Evolutionary conservation across 2,797 vertebrate species (phyloP), one percentile per base, ranked within the genome.

Genomic region (Echeneis naucrates): DNA sequence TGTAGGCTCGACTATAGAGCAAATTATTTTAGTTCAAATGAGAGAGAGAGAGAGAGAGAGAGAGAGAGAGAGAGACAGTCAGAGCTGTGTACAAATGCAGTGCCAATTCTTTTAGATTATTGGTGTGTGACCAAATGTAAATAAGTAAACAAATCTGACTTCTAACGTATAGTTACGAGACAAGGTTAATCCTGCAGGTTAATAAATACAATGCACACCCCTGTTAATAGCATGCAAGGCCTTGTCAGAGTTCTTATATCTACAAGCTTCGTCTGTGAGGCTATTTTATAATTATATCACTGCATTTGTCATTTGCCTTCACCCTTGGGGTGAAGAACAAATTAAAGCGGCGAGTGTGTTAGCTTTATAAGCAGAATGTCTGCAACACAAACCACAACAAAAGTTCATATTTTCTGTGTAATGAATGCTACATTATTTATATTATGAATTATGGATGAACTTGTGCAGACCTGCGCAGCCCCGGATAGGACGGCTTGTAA

Each of bases 341-440:
- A 95, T 94, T 92, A 92, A 92, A 89, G 91, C 85, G 84, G 76
- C 87, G 89, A 87, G 88, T 91, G 84, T 92, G 92, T 93, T 90
- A 85, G 83, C 88, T 93, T 93, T 89, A 90, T 88, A 92, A 90
- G 87, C 87, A 79, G 81, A 89, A 91, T 66, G 87, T 87, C 78
- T 48, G 83, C 85, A 71, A 86, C 82, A 75, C 75, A 86, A 89
- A 92, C 89, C 87, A 89, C 84, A 91, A 88, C 75, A 90, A 92
- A 93, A 92, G 91, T 94, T 94, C 92, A 94, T 92, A 91, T 92
- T 93, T 92, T 91, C 89, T 75, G 73, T 93, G 92, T 95, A 94
- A 95, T 94, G 92, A 94, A 93, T 91, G 91, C 85, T 94, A 86
- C 92, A 95, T 95, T 95, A 95, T 95, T 95, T 93, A 95, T 94